phyloP scores from a whole-genome alignment of 2,888 invertebrate species.

The Drosophila leonis region DNA sequence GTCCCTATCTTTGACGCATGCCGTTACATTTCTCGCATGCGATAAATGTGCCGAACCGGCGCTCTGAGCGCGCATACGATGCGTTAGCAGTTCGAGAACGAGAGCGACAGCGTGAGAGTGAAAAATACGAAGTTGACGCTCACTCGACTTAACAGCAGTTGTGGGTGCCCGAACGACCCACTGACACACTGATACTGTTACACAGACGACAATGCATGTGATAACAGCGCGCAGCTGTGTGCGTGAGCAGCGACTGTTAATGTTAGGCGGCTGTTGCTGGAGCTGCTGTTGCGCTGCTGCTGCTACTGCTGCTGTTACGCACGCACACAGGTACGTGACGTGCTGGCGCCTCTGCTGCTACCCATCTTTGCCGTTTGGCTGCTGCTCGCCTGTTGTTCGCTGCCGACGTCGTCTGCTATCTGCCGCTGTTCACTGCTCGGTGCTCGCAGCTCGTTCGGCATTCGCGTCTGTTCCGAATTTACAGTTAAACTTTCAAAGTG shows the following conservation, averaged over 20 bases:
- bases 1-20: neutral
- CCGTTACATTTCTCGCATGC: constrained; percentile 44
- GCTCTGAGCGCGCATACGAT: constrained; percentile 20
- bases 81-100: constrained; percentile 36
- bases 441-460: constrained; percentile 42
- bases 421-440: constrained; percentile 18
- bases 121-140: constrained; percentile 41
- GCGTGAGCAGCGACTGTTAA: constrained; percentile 56
- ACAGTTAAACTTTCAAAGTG: constrained; percentile 76
- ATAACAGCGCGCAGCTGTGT: constrained; percentile 65
- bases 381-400: constrained; percentile 44
- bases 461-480: constrained; percentile 61
- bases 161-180: constrained; percentile 63
- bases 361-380: constrained; percentile 45
- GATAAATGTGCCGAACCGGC: constrained; percentile 22
- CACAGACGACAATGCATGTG: constrained; percentile 35
- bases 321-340: constrained; percentile 58
- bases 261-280: constrained; percentile 19
- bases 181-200: constrained; percentile 73
- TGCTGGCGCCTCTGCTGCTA: constrained; percentile 47
- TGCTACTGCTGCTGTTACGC: constrained; percentile 43
- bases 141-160: constrained; percentile 40
- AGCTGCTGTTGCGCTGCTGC: constrained; percentile 3
- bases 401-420: constrained; percentile 23
- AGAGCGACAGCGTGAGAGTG: constrained; percentile 30